These are phyloP conservation scores for Thermophis baileyi DNA, from an alignment of 2,113 vertebrate species.

Conservation along the genomic window DNA sequence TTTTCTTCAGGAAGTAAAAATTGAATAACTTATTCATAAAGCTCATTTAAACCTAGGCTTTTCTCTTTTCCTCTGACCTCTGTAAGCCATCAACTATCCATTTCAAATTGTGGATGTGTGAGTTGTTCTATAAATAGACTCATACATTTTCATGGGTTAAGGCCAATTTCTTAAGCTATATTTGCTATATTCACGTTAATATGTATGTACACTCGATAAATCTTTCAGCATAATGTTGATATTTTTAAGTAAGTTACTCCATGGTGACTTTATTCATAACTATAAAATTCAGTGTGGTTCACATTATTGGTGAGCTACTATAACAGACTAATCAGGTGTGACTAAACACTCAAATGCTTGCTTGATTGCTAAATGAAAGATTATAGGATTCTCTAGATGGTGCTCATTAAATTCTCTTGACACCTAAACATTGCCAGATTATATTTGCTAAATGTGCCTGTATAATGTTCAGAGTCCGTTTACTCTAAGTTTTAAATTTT, in stretches of 20 bases:
- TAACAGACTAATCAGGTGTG: slow-evolving; percentile 22
- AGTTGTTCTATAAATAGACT: slow-evolving; percentile 21
- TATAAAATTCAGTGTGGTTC: slow-evolving; percentile 5
- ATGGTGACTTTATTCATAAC: slow-evolving; percentile 18
- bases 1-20: neutral
- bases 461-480: neutral
- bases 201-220: slow-evolving; percentile 3
- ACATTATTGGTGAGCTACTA: neutral
- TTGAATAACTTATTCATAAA: slow-evolving; percentile 24
- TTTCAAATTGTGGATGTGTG: slow-evolving; percentile 9
- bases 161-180: slow-evolving; percentile 31
- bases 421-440: neutral
- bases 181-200: slow-evolving; percentile 31
- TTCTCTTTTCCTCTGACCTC: slow-evolving; percentile 20
- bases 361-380: slow-evolving; percentile 29
- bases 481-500: neutral
- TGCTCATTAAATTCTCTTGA: slow-evolving; percentile 32
- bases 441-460: slow-evolving; percentile 3
- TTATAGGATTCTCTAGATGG: slow-evolving; percentile 11
- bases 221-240: slow-evolving; percentile 23
- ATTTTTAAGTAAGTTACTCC: slow-evolving; percentile 23
- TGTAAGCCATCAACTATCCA: neutral
- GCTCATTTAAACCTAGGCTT: slow-evolving; percentile 10
- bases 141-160: slow-evolving; percentile 20
- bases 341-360: slow-evolving; percentile 1